phyloP scores from a whole-genome alignment of 2,888 invertebrate species.

The Adineta ricciae region DNA sequence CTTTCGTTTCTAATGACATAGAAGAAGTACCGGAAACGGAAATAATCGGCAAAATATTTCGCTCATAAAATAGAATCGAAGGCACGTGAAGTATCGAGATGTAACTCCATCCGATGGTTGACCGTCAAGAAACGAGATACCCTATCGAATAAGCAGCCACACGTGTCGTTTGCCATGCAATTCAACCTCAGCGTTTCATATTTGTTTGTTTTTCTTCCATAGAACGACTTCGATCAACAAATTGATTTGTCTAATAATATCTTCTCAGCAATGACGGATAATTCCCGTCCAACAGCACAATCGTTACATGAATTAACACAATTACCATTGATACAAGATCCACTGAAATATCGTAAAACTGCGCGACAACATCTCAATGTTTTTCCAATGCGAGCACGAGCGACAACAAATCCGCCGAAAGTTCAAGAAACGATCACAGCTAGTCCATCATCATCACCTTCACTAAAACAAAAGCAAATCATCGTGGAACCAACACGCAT shows the following conservation, averaged over 20 bases:
- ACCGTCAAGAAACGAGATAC: background rate
- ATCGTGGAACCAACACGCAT: conserved; percentile 8
- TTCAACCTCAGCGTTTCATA: background rate
- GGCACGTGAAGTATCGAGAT: too few species aligned
- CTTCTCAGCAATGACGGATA: background rate
- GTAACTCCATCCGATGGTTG: background rate
- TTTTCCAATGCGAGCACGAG: background rate
- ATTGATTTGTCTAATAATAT: background rate
- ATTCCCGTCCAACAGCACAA: background rate
- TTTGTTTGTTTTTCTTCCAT: background rate
- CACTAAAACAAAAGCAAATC: background rate
- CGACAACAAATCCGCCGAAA: background rate
- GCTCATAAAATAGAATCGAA: background rate
- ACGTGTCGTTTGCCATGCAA: background rate
- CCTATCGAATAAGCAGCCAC: background rate
- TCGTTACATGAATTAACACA: background rate
- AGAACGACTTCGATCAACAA: background rate
- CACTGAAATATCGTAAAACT: background rate
- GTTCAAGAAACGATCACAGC: background rate
- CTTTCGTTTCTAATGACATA: background rate
- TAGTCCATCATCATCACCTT: background rate
- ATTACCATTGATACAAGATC: background rate
- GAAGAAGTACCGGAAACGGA: background rate
- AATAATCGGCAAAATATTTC: background rate
- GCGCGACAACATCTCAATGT: background rate